Base-by-base conservation (phyloP, 2,797 vertebrate species). In the Liasis olivaceus region DNA sequence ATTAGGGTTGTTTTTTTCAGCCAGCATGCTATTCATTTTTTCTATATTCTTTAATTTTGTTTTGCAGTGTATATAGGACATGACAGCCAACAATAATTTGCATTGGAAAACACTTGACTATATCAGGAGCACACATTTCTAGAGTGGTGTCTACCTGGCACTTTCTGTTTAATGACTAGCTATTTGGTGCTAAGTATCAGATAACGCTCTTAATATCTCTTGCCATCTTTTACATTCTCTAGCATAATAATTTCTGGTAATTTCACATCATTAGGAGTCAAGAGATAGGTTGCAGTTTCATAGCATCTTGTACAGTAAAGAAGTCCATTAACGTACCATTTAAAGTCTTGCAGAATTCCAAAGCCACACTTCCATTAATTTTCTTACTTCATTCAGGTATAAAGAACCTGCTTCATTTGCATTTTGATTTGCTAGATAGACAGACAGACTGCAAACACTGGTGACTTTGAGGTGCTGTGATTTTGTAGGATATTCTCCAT, bases 361-460 rank as follows among this genome's bases (percentile, higher is more conserved):
- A 59, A 59, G 17, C 42, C 11, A 62, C 17, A 36, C 42, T 62
- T 88, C 20, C 81, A 54, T 92, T 88, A 81, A 92, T 92, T 88
- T 88, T 84, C 59, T 63, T 88, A 31, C 81, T 60, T 81, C 69
- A 88, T 84, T 81, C 56, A 81, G 58, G 63, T 62, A 88, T 88
- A 42, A 26, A 54, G 28, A 84, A 63, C 84, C 66, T 2, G 51
- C 47, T 91, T 66, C 28, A 66, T 88, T 92, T 88, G 58, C 59
- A 88, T 88, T 88, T 92, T 63, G 59, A 63, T 92, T 77, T 92
- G 81, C 42, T 88, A 88, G 81, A 60, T 42, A 62, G 58, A 11
- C 62, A 26, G 14, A 20, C 62, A 90, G 6, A 42, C 36, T 90
- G 58, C 5, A 47, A 28, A 72, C 36, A 26, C 4, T 26, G 47